These are phyloP conservation scores for Girardinichthys multiradiatus DNA, from an alignment of 2,113 vertebrate species.

Conservation along the genomic window DNA sequence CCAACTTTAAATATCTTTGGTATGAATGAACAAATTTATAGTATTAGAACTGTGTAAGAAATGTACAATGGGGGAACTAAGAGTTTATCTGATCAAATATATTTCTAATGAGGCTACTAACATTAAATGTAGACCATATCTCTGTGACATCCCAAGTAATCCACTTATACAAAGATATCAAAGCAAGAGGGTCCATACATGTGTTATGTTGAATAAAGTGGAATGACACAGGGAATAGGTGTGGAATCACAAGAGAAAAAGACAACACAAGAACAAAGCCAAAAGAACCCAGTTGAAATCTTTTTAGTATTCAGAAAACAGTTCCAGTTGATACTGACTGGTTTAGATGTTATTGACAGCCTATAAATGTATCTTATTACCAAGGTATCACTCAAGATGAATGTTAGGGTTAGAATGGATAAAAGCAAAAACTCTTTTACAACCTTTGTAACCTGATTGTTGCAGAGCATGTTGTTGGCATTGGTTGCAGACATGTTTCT, in stretches of 20 bases:
- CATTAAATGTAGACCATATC: not conserved
- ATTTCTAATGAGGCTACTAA: not conserved
- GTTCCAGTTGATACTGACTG: not conserved
- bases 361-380: not conserved
- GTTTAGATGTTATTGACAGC: not conserved
- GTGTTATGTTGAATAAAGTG: too few relatives aligned
- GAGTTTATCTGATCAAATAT: not conserved
- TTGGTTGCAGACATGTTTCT: too few relatives aligned
- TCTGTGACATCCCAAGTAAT: not conserved
- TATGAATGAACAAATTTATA: conserved; percentile 49
- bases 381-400: not conserved
- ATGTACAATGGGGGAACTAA: not conserved
- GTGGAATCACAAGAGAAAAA: too few relatives aligned
- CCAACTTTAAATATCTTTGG: conserved; percentile 63
- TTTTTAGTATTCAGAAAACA: too few relatives aligned
- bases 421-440: not conserved
- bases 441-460: not conserved
- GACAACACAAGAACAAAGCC: too few relatives aligned
- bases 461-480: too few relatives aligned
- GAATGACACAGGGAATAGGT: too few relatives aligned
- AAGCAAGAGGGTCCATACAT: not conserved
- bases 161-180: not conserved
- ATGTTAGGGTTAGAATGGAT: not conserved
- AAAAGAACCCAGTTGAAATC: too few relatives aligned
- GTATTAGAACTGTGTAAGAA: conserved; percentile 29